These are phyloP conservation scores for Atopsyche davidsoni DNA, from an alignment of 1,140 invertebrate species.

Conservation along the genomic window DNA sequence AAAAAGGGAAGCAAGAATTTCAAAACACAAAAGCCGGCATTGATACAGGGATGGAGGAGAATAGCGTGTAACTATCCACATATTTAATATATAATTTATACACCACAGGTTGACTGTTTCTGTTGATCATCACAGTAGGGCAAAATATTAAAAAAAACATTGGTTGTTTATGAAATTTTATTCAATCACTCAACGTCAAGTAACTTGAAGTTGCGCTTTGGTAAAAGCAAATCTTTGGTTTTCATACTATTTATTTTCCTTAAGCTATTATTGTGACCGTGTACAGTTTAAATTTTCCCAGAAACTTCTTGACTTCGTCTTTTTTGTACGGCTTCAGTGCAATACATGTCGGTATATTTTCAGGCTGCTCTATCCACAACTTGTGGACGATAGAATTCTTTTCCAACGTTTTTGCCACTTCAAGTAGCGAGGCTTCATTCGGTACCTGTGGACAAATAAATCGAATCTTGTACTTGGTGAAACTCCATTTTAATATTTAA, in stretches of 20 bases:
- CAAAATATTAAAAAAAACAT: not conserved
- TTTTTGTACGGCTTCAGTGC: slow-evolving; percentile 91
- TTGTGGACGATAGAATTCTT: slow-evolving; percentile 78
- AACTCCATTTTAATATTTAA: too few relatives aligned
- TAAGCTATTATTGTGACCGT: slow-evolving; percentile 28
- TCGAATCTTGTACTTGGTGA: too few relatives aligned
- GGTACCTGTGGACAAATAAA: slow-evolving; percentile 52
- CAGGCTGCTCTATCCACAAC: slow-evolving; percentile 96
- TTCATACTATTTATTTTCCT: too few relatives aligned
- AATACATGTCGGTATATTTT: slow-evolving; percentile 92
- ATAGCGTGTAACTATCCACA: not conserved
- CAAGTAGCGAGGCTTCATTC: slow-evolving; percentile 67
- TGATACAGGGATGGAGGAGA: too few relatives aligned
- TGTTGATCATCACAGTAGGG: not conserved
- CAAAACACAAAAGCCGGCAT: too few relatives aligned
- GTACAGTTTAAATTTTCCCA: slow-evolving; percentile 82
- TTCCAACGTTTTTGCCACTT: slow-evolving; percentile 61
- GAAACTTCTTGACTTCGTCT: slow-evolving; percentile 73
- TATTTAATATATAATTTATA: not conserved
- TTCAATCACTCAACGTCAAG: not conserved
- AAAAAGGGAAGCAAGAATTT: too few relatives aligned
- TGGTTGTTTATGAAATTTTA: not conserved
- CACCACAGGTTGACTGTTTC: slow-evolving; percentile 3
- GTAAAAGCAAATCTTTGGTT: too few relatives aligned
- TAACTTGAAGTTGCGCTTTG: too few relatives aligned